Conservation (phyloP, 2,888 invertebrate species). For the Tortricodes alternella region DNA sequence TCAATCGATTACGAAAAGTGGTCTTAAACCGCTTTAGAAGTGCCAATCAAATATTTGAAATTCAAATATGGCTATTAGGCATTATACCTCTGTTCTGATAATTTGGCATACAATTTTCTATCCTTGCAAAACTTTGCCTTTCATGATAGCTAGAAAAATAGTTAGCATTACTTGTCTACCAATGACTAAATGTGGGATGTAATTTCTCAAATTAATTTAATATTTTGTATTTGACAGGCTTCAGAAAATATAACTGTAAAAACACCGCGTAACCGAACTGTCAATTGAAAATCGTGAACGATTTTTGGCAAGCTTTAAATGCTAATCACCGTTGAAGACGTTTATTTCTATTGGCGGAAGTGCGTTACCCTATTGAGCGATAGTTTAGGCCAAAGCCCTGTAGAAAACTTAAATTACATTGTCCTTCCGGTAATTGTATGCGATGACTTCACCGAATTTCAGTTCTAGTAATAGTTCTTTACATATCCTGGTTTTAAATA, state of each 20-base stretch:
- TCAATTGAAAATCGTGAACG: constrained; percentile 15
- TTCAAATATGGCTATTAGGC: constrained; percentile 10
- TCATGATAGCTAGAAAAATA: background rate
- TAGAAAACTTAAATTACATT: constrained; percentile 14
- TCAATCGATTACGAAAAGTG: constrained; percentile 56
- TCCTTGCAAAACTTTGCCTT: background rate
- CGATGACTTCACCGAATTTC: constrained; percentile 17
- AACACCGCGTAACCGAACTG: background rate
- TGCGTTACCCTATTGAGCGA: constrained; percentile 24
- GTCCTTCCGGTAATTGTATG: constrained; percentile 27
- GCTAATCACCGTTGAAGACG: constrained; percentile 20
- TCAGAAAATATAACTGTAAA: background rate
- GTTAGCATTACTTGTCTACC: background rate
- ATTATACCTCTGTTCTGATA: background rate
- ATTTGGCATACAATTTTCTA: background rate
- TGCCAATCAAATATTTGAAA: constrained; percentile 28
- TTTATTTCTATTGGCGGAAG: constrained; percentile 24
- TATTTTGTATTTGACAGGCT: background rate
- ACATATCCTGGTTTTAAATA: background rate
- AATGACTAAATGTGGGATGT: background rate
- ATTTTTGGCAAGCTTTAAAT: constrained; percentile 25
- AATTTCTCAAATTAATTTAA: background rate
- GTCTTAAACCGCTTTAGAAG: constrained; percentile 39
- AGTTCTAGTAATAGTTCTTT: background rate
- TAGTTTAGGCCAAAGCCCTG: constrained; percentile 14